Conservation (phyloP, 2,888 invertebrate species). For the Boloria euphrosyne region DNA sequence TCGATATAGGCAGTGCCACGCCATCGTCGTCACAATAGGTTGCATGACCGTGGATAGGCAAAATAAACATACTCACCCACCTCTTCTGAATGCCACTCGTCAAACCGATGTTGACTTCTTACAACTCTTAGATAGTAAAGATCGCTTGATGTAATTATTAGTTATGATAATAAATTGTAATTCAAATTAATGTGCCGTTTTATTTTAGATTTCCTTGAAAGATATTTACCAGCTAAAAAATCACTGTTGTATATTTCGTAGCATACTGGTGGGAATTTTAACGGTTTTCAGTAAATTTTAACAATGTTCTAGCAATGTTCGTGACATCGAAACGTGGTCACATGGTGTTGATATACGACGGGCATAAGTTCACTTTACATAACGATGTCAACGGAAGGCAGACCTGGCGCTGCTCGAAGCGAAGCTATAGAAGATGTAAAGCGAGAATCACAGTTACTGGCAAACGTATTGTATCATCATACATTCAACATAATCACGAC, state of each 20-base stretch:
- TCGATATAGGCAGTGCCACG: slow-evolving; percentile 63
- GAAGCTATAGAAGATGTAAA: slow-evolving; percentile 32
- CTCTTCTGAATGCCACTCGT: slow-evolving; percentile 41
- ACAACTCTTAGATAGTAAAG: slow-evolving; percentile 45
- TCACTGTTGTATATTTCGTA: too few species aligned
- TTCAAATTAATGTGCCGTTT: background rate
- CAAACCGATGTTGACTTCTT: slow-evolving; percentile 44
- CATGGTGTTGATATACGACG: slow-evolving; percentile 29
- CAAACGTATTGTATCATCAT: background rate
- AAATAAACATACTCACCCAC: slow-evolving; percentile 69
- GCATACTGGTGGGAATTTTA: too few species aligned
- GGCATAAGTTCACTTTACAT: slow-evolving; percentile 27
- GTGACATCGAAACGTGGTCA: slow-evolving; percentile 23
- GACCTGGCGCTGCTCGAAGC: slow-evolving; percentile 41
- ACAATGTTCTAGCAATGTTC: slow-evolving; percentile 14
- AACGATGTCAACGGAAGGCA: slow-evolving; percentile 23
- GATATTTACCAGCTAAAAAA: too few species aligned
- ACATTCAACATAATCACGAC: slow-evolving; percentile 8
- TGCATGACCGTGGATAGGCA: slow-evolving; percentile 65
- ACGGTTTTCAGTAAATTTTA: too few species aligned
- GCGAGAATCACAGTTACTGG: slow-evolving; percentile 3
- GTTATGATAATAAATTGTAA: slow-evolving; percentile 37
- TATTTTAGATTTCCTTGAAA: background rate
- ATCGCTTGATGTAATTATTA: slow-evolving; percentile 38
- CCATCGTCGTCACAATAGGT: slow-evolving; percentile 72